phyloP scores from a whole-genome alignment of 2,113 vertebrate genomes.

The Charina bottae region DNA sequence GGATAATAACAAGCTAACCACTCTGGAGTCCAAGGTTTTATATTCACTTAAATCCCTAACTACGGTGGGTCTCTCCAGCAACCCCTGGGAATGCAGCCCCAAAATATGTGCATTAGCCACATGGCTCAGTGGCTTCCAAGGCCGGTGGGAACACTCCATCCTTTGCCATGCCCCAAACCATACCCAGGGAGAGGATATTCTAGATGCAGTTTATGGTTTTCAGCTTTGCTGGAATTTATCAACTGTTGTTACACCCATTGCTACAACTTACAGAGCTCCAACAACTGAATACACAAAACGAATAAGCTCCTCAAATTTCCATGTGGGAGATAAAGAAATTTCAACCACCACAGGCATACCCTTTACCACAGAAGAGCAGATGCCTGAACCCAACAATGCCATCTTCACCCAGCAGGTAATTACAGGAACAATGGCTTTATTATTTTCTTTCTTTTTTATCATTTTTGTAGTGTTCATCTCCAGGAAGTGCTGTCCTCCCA shows the following conservation, averaged over 20 bases:
- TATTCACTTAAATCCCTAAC: slow-evolving; percentile 88
- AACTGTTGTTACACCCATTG: slow-evolving; percentile 82
- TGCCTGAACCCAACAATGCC: slow-evolving; percentile 89
- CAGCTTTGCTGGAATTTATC: slow-evolving; percentile 99
- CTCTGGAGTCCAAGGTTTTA: slow-evolving; percentile 87
- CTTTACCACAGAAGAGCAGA: slow-evolving; percentile 88
- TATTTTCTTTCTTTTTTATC: slow-evolving; percentile 99
- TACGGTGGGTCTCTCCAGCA: slow-evolving; percentile 92
- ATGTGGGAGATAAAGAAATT: slow-evolving; percentile 93
- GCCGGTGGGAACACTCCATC: slow-evolving; percentile 97
- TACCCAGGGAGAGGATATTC: slow-evolving; percentile 98
- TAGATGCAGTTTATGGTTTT: slow-evolving; percentile 96
- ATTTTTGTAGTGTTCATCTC: slow-evolving; percentile 99
- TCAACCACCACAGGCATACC: slow-evolving; percentile 87
- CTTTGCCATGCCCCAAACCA: slow-evolving; percentile 95
- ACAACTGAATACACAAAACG: slow-evolving; percentile 91
- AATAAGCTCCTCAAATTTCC: slow-evolving; percentile 91
- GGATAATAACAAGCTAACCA: slow-evolving; percentile 98
- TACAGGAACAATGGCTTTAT: slow-evolving; percentile 98
- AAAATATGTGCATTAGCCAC: slow-evolving; percentile 93
- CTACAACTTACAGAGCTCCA: slow-evolving; percentile 79
- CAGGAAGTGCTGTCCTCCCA: slow-evolving; percentile 98
- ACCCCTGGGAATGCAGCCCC: slow-evolving; percentile 98
- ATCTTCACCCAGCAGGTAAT: slow-evolving; percentile 96
- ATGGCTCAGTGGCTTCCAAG: slow-evolving; percentile 94